Conservation (phyloP, 2,888 invertebrate genomes). For the Erebia palarica region DNA sequence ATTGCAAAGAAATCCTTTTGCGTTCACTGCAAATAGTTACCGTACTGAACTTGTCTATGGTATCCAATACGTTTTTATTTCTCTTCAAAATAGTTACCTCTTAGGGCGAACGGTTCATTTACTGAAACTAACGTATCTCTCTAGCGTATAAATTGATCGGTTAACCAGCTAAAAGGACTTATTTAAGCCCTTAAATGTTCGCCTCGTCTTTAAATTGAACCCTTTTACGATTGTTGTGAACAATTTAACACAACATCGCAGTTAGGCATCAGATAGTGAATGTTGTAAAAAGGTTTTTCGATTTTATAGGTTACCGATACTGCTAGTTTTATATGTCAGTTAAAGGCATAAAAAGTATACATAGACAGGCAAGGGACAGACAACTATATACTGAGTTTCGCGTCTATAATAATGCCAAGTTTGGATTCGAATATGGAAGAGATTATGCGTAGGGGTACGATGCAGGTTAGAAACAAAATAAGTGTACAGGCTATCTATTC, state of each 20-base stretch:
- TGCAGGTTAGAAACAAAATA: no score
- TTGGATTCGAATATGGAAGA: no score
- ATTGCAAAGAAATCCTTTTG: no score
- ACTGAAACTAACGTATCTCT: background rate
- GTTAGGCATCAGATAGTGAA: slow-evolving; percentile 31
- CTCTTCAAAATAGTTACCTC: background rate
- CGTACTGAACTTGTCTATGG: no score
- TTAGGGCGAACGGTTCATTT: background rate
- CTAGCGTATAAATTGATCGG: slow-evolving; percentile 27
- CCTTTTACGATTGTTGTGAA: slow-evolving; percentile 34
- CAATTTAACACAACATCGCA: slow-evolving; percentile 36
- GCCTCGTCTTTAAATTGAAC: slow-evolving; percentile 29
- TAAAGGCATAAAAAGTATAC: background rate
- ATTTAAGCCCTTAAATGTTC: slow-evolving; percentile 25
- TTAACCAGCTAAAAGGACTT: slow-evolving; percentile 8
- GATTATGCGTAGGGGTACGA: no score
- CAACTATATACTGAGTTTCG: no score
- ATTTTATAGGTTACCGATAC: slow-evolving; percentile 26
- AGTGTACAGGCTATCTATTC: no score
- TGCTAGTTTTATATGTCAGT: slow-evolving; percentile 19
- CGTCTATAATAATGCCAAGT: no score
- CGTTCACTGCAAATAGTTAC: no score
- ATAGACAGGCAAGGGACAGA: no score
- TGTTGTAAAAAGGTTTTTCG: slow-evolving; percentile 30
- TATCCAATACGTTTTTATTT: no score